Percentiles rank a stretch among this genome's conserved stretches.
phyloP scores from a whole-genome alignment of 1,140 invertebrate genomes.

The Caenorhabditis inopinata region DNA sequence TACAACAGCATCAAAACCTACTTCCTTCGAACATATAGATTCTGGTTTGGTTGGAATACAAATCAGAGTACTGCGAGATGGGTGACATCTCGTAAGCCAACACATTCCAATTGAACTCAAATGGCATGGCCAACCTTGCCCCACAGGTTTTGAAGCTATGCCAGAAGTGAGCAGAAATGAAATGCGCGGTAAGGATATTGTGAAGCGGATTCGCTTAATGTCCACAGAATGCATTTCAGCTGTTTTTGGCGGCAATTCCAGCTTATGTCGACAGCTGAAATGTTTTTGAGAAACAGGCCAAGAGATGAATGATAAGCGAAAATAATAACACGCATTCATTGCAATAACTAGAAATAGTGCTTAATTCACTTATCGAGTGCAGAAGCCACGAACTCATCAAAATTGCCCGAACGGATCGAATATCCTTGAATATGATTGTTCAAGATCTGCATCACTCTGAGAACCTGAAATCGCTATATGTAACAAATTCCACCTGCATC shows the following conservation, averaged over 20 bases:
- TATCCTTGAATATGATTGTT: not conserved
- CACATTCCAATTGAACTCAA: constrained; percentile 6
- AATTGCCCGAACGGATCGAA: not conserved
- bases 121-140: constrained; percentile 22
- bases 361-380: not conserved
- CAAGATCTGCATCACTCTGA: not conserved
- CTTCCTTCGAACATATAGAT: constrained; percentile 21
- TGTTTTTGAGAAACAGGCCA: not conserved
- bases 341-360: not conserved
- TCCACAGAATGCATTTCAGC: not conserved
- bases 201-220: not conserved
- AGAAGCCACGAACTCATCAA: not conserved
- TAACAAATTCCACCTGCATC: too few relatives aligned
- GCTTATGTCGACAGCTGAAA: not conserved
- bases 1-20: not conserved
- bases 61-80: not conserved
- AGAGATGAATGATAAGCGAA: too few relatives aligned
- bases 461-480: not conserved
- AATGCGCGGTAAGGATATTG: not conserved
- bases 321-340: not conserved
- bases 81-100: constrained; percentile 2
- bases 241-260: not conserved
- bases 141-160: too few relatives aligned
- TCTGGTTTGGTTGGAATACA: constrained; percentile 10
- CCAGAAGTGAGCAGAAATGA: not conserved